Evolutionary conservation across 2,888 invertebrate genomes (phyloP), one percentile per base, ranked within the genome.

Genomic region (Syrista parreyssii): DNA sequence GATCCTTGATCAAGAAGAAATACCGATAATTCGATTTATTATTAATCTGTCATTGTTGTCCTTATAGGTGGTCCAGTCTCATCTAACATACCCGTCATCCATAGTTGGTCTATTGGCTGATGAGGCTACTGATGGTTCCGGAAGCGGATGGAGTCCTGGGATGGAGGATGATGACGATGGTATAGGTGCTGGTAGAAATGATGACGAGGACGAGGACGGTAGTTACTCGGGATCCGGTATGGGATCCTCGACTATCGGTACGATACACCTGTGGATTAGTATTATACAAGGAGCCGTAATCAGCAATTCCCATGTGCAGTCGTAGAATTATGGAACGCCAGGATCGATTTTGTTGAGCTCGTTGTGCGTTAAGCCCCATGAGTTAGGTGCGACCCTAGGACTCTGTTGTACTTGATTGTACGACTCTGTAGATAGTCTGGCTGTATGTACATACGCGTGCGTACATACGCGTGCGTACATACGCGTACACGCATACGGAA

Each of bases 41-140:
- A 23, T 23, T 9, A 55, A 40, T 40, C 6, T 15, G 40, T 55
- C 23, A 55, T 55, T 9, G 23, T 55, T 2, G 0, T 55, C 9
- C 23, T 2, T 30, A 32, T 84, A 91, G 91, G 85, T 91, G 79
- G 85, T 91, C 76, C 90, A 89, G 79, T 85, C 89, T 68, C 91
- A 91, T 81, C 84, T 91, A 86, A 88, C 88, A 40, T 86, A 87
- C n/a, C 87, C 90, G 15, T 90, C 90, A 30, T 91, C 91, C 78
- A 86, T 84, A 75, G 88, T 88, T 73, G 88, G 82, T 55, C 82
- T 90, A 76, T 86, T 90, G 55, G 89, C 88, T 55, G 91, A 91
- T 83, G 90, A 90, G 78, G 89, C 89, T 9, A 82, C 89, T 73
- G 91, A 91, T 68, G 91, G 91, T 68, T 91, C 91, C 36, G 91